A percentile compares a stretch with the other conserved stretches of the same genome.
phyloP scores from a whole-genome alignment of 2,888 invertebrate species.

The Mayetiola destructor region DNA sequence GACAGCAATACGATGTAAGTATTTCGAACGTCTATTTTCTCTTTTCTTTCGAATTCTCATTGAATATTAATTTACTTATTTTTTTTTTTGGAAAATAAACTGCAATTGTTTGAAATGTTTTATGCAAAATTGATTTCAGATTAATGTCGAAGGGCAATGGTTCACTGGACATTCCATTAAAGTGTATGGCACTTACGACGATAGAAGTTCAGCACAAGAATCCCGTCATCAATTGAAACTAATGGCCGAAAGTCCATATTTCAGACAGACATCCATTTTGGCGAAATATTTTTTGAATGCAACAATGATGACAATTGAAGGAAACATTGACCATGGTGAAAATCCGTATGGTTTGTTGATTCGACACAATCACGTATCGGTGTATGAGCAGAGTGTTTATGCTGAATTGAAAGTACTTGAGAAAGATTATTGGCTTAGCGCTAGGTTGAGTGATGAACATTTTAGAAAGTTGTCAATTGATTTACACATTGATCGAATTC shows the following conservation, averaged over 20 bases:
- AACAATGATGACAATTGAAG: slow-evolving; percentile 47
- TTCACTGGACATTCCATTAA: slow-evolving; percentile 54
- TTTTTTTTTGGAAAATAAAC: too few species aligned
- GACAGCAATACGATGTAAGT: slow-evolving; percentile 47
- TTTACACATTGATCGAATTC: slow-evolving; percentile 59
- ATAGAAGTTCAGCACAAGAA: slow-evolving; percentile 49
- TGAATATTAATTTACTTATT: background rate
- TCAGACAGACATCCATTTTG: slow-evolving; percentile 51
- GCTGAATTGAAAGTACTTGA: slow-evolving; percentile 51
- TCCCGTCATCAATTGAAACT: slow-evolving; percentile 55
- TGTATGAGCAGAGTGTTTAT: slow-evolving; percentile 46
- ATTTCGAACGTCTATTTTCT: background rate
- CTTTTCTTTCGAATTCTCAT: background rate
- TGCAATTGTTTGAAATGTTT: too few species aligned
- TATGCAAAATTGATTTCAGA: slow-evolving; percentile 39
- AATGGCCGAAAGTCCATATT: slow-evolving; percentile 55
- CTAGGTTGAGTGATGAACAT: slow-evolving; percentile 49
- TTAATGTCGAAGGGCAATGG: slow-evolving; percentile 61
- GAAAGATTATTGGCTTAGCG: slow-evolving; percentile 51
- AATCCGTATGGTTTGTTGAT: slow-evolving; percentile 52
- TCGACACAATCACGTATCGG: slow-evolving; percentile 45
- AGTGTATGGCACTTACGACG: slow-evolving; percentile 57
- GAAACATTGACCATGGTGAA: slow-evolving; percentile 36
- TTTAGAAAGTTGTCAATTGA: slow-evolving; percentile 52
- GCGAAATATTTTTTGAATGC: slow-evolving; percentile 54